Evolutionary conservation across 2,888 invertebrate genomes (phyloP), one percentile per base, ranked within the genome.

Genomic region (Nebria brevicollis): DNA sequence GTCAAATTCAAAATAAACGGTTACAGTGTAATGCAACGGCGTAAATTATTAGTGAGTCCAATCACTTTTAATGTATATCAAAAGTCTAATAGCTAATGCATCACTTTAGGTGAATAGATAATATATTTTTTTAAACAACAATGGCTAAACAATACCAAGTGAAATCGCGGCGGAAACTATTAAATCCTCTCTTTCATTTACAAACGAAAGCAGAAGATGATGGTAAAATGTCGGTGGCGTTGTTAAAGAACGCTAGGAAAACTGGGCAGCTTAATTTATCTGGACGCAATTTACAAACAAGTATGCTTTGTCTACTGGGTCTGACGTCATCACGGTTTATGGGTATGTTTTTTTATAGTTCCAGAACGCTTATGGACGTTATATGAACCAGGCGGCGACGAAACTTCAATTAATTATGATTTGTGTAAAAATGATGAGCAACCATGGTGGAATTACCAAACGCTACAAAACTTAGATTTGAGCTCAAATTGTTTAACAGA

Each of bases 401-500:
- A 92, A 82, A 91, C 92, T 84, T 92, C 92, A 72, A 89, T 90
- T 7, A 90, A 90, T 83, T 88, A 93, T 73, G 93, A 94, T 87
- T 92, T 93, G 85, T 88, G 91, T 80, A 90, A 89, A 84, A 91
- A 92, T 75, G 91, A 91, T 66, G 91, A 91, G 74, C 92, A 92
- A 83, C 92, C 91, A 83, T 97, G 97, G 97, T 96, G 96, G 96
- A 95, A 95, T 87, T 93, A 94, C 86, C 93, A 94, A 85, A 94
- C 95, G 1, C 89, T 97, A 26, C 94, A 92, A 82, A 93, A 93
- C 85, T 91, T 97, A 83, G 96, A 97, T 88, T 90, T 95, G 78
- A 95, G 95, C 87, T 94, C 93, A 13, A 96, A 96, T 89, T 91
- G 91, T 82, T 89, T 96, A 83, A 91, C 91, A 82, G 89, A 88